Evolutionary conservation across 2,888 invertebrate genomes (phyloP), one percentile per base, ranked within the genome.

Genomic region (Phragmatobia fuliginosa): DNA sequence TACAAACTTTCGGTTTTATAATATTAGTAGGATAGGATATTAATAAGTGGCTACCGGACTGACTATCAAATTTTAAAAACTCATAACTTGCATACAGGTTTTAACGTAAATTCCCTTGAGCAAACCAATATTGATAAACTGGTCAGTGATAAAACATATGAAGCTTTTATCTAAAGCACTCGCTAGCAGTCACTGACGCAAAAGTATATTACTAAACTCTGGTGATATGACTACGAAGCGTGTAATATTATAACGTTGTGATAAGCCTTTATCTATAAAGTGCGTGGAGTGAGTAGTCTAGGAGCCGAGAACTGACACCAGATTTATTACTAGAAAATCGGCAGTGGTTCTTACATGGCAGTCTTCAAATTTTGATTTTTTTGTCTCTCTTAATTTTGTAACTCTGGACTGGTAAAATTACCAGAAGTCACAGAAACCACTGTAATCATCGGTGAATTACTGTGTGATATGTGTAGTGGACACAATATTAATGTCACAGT

Each of bases 181-280:
- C 62, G 74, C 74, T 80, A 86, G 85, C 82, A 77, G 84, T 84
- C 82, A 79, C 77, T 87, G 86, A 87, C 85, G 86, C 78, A 83
- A 73, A 66, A 76, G 73, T 75, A 80, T 73, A 74, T 76, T 79
- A 79, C 78, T 79, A 70, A 72, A 75, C 68, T 70, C 59, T 70
- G 80, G 76, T 81, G 79, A 80, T 72, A 79, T 63, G 73, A 72
- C 62, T 62, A 66, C 74, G 79, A 72, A 74, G 72, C 75, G 80
- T 80, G 81, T 83, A 84, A 87, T 84, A 80, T 82, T 79, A 74
- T 85, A 80, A 77, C 74, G 73, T 74, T 21, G 66, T 79, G 87
- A 87, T 87, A 87, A 85, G 66, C 71, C 64, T 33, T 78, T 86
- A 86, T 85, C 86, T 79, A 38, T 80, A 45, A 66, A 83, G 83